phyloP scores from a whole-genome alignment of 2,113 vertebrate genomes.

The Anser cygnoides region DNA sequence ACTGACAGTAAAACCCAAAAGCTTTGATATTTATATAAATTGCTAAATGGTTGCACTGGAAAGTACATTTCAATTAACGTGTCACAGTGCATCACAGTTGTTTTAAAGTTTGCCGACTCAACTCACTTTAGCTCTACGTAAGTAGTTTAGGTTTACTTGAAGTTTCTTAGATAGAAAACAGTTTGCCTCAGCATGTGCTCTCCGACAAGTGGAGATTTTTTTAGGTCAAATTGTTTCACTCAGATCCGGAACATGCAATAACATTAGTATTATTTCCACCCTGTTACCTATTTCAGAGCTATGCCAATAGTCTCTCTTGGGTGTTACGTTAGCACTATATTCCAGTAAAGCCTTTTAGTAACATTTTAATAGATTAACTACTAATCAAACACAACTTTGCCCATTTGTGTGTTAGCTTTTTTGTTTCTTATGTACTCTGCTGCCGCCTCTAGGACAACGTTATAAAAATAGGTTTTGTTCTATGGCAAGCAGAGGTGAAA shows the following conservation, averaged over 20 bases:
- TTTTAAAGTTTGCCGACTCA: constrained; percentile 55
- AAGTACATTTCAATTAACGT: constrained; percentile 90
- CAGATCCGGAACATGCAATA: constrained; percentile 41
- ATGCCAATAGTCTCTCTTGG: constrained; percentile 15
- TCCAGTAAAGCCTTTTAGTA: constrained; percentile 26
- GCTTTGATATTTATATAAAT: constrained; percentile 86
- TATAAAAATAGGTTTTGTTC: constrained; percentile 57
- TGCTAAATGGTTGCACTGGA: constrained; percentile 82
- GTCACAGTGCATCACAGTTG: constrained; percentile 77
- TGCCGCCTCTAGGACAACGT: constrained; percentile 76
- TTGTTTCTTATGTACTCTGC: constrained; percentile 75
- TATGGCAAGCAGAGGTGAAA: background rate
- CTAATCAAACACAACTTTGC: constrained; percentile 62
- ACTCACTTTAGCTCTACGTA: constrained; percentile 22
- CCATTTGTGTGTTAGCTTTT: constrained; percentile 43
- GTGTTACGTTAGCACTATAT: constrained; percentile 39
- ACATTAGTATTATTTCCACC: constrained; percentile 24
- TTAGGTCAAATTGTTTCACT: constrained; percentile 54
- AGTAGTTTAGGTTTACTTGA: constrained; percentile 45
- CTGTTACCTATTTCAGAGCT: background rate
- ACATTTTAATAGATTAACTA: constrained; percentile 63
- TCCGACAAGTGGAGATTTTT: constrained; percentile 32
- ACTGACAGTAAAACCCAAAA: constrained; percentile 78
- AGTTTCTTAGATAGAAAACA: constrained; percentile 28
- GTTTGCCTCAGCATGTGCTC: constrained; percentile 6